Base-by-base conservation (phyloP, 2,888 invertebrate species). In the Xanthia togata region DNA sequence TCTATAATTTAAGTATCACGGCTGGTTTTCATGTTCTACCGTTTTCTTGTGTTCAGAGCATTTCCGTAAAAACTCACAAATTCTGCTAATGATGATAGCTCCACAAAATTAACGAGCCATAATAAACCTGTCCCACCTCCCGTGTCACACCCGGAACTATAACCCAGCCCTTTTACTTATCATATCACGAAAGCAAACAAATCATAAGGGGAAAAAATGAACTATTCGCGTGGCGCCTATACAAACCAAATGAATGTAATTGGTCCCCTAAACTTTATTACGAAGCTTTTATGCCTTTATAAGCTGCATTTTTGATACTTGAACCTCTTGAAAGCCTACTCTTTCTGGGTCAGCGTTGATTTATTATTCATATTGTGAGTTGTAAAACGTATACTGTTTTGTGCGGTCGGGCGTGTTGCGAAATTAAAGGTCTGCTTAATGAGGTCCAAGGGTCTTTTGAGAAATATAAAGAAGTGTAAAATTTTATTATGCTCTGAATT, bases 261-360 rank as follows among this genome's bases (percentile, higher is more conserved):
- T 73, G 59, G 17, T 14, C 26, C 38, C 70, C 68, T 69, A 50
- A 78, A 68, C 26, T 73, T 76, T 65, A 79, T 62, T 68, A 71
- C 53, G 57, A 12, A 57, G 35, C 38, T 60, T 63, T 63, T 50
- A 50, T 26, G 12, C 38, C 41, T 72, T 75, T 38, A 59, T 44
- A 76, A 67, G 31, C 35, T 83, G 63, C 57, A 70, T 62, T 64
- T 71, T 59, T 63, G 62, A 72, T 65, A 50, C 53, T 70, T 63
- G n/a, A 70, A 73, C 72, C 60, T 69, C 64, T 71, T 53, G 31
- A 76, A 73, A 82, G 57, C 73, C 12, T 70, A 63, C 67, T 35
- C 14, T 76, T 84, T 77, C 53, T 85, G 50, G 88, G 83, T 80
- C 81, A 76, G 23, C 72, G 47, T 76, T 88, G 73, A 88, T 86